Conservation (phyloP, 2,113 vertebrate genomes). For the Hucho hucho region DNA sequence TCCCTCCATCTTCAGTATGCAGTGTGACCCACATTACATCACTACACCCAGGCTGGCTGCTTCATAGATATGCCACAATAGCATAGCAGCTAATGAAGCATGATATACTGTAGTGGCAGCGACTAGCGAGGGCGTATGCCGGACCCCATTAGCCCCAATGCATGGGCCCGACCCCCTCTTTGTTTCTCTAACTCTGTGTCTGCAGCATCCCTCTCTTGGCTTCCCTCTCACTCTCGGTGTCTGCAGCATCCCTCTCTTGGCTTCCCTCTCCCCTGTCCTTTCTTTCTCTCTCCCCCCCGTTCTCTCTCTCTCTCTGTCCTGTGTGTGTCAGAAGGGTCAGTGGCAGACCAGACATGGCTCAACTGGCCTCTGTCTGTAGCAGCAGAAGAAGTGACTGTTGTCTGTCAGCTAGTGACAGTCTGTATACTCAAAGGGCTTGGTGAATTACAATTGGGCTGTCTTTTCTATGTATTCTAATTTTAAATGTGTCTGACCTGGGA, state of each 20-base stretch:
- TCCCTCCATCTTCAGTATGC: background rate
- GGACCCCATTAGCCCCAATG: slow-evolving; percentile 48
- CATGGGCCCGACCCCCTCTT: background rate
- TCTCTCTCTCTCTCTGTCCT: background rate
- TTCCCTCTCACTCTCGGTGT: background rate
- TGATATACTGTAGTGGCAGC: slow-evolving; percentile 2
- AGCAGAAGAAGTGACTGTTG: background rate
- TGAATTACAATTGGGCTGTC: too few species aligned
- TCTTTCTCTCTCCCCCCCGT: background rate
- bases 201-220: background rate
- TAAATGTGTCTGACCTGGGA: background rate
- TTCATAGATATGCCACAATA: background rate
- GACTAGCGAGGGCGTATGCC: slow-evolving; percentile 16
- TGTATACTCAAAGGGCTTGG: too few species aligned
- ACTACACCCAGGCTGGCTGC: background rate
- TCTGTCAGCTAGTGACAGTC: too few species aligned
- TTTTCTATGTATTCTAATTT: background rate
- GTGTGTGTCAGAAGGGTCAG: background rate
- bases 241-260: too few species aligned
- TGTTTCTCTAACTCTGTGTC: background rate
- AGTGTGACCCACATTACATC: background rate
- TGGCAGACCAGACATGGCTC: background rate
- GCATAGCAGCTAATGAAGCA: slow-evolving; percentile 11
- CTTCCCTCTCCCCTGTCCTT: background rate
- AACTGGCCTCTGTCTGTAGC: background rate